These are phyloP conservation scores for Leucophenga varia DNA, from an alignment of 1,140 invertebrate genomes.

Conservation along the genomic window DNA sequence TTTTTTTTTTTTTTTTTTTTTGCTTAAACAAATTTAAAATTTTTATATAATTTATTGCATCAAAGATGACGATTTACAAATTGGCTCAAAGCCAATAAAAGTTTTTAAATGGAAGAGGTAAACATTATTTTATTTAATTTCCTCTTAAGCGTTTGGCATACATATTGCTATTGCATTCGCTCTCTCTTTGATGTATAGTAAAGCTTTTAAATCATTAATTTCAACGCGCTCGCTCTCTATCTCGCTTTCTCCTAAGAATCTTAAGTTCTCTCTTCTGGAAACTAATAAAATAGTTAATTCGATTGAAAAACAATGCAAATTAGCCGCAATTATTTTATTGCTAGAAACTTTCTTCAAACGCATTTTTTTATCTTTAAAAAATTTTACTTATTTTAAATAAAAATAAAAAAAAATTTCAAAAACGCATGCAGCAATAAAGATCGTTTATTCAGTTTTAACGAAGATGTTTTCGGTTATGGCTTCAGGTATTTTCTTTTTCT, in stretches of 20 bases:
- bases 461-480: slow-evolving; percentile 66
- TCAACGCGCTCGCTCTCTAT: slow-evolving; percentile 5
- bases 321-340: no score
- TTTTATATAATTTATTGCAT: slow-evolving; percentile 18
- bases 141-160: background rate
- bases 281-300: no score
- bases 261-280: no score
- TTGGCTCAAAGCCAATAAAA: slow-evolving; percentile 48
- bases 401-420: slow-evolving; percentile 27
- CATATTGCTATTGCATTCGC: background rate
- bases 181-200: slow-evolving; percentile 3
- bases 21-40: no score
- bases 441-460: slow-evolving; percentile 72
- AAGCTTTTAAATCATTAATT: slow-evolving; percentile 13
- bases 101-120: slow-evolving; percentile 55
- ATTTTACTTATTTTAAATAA: slow-evolving; percentile 9
- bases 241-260: slow-evolving; percentile 5
- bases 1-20: slow-evolving; percentile 8
- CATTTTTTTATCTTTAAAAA: slow-evolving; percentile 7
- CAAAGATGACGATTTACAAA: slow-evolving; percentile 52
- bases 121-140: slow-evolving; percentile 9
- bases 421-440: slow-evolving; percentile 71
- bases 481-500: slow-evolving; percentile 63
- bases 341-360: no score
- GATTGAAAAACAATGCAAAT: no score